phyloP scores from a whole-genome alignment of 2,888 invertebrate species.

The Philhelius pedissequus region DNA sequence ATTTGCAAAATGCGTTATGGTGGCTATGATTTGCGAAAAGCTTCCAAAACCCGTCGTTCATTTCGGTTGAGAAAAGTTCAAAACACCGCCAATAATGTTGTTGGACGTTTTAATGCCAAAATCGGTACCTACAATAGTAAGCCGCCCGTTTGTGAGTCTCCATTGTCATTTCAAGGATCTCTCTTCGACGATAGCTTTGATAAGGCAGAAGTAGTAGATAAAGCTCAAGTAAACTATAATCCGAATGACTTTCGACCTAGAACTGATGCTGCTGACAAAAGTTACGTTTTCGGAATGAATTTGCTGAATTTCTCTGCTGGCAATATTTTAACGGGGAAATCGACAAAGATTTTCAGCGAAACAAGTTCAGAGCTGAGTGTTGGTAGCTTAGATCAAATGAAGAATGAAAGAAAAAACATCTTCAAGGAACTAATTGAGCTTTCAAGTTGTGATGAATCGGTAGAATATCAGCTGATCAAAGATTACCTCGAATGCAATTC shows the following conservation, averaged over 20 bases:
- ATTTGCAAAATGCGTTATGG: conserved; percentile 76
- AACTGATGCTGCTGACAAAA: conserved; percentile 69
- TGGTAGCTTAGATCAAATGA: conserved; percentile 73
- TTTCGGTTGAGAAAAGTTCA: conserved; percentile 75
- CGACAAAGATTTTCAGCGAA: conserved; percentile 69
- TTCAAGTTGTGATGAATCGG: conserved; percentile 76
- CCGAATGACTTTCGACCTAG: conserved; percentile 75
- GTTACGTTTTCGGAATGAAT: conserved; percentile 76
- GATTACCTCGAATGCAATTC: conserved; percentile 78
- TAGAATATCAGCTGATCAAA: conserved; percentile 77
- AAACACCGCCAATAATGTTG: conserved; percentile 76
- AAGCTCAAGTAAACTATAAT: conserved; percentile 67
- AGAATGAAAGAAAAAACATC: conserved; percentile 74
- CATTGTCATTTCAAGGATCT: conserved; percentile 77
- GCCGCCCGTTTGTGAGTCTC: conserved; percentile 74
- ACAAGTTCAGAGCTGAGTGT: conserved; percentile 58
- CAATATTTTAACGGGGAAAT: conserved; percentile 76
- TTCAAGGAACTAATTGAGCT: conserved; percentile 76
- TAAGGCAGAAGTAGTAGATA: background rate
- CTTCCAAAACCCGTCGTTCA: conserved; percentile 75
- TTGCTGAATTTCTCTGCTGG: conserved; percentile 74
- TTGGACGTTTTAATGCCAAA: conserved; percentile 75
- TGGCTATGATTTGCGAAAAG: conserved; percentile 77
- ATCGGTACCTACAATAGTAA: conserved; percentile 73
- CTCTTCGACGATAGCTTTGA: conserved; percentile 73